Evolutionary conservation across 2,113 vertebrate genomes (phyloP), one percentile per base, ranked within the genome.

Genomic region (Gavialis gangeticus): DNA sequence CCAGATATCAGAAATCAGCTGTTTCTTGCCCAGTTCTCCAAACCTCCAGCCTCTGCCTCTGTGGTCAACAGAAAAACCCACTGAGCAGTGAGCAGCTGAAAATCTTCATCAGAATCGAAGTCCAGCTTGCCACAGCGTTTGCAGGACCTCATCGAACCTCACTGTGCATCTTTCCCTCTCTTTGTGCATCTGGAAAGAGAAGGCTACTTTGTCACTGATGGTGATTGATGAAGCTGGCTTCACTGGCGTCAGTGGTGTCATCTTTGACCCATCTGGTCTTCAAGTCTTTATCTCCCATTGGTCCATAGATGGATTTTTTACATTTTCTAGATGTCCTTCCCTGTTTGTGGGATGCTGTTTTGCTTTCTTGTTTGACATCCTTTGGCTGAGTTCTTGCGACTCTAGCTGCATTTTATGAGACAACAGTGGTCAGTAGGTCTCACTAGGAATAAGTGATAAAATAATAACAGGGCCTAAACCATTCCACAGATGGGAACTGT

Each of bases 331-430:
- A 79, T 82, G 57, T 57, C 94, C 75, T 62, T 91, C 46, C 15
- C 46, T 64, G 22, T 78, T 86, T 12, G 0, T 80, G 76, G 0
- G 0, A 66, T 87, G 84, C 58, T 34, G 96, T 93, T 91, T 86
- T 88, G 75, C 28, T 93, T 92, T 55, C 0, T 2, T 95, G 88
- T 76, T 80, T 0, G 1, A 91, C 91, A 95, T 95, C 84, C 81
- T 94, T 94, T 89, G 63, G 66, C 75, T 88, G 84, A 21, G 22
- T 79, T 66, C 88, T 92, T 92, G 89, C 34, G 92, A 93, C 92
- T 93, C 83, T 92, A 82, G 84, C 96, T 84, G 89, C 67, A 55
- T 93, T 95, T 91, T 84, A 91, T 90, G 62, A 92, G 83, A 87
- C 95, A 87, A 95, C 77, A 83, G 88, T 92, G 92, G n/a, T n/a